These are phyloP conservation scores for Semicossyphus pulcher DNA, from an alignment of 2,113 vertebrate genomes.

Conservation along the genomic window DNA sequence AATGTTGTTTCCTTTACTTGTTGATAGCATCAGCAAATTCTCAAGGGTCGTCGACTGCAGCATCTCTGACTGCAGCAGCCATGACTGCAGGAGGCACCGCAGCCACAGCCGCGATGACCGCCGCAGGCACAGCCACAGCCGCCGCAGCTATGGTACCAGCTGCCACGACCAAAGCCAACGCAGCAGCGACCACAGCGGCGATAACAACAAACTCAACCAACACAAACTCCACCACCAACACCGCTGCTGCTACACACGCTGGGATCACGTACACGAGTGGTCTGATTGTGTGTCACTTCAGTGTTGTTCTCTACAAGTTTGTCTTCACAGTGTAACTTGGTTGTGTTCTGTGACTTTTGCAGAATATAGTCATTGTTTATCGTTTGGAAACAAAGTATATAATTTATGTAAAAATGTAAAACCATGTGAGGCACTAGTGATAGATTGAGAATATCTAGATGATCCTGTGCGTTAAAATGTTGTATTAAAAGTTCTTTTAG, in stretches of 20 bases:
- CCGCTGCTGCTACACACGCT: neutral
- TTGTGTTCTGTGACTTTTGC: neutral
- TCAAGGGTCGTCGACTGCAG: fast-evolving
- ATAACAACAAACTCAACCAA: neutral
- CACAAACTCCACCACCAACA: slow-evolving; percentile 9
- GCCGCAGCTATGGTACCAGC: fast-evolving
- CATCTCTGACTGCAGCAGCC: fast-evolving
- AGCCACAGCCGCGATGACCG: fast-evolving
- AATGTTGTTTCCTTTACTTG: neutral
- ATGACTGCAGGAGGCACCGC: neutral
- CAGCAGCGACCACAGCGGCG: fast-evolving
- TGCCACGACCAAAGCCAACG: neutral
- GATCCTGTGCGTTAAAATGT: slow-evolving; percentile 35
- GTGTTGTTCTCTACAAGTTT: slow-evolving; percentile 20
- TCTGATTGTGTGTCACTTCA: slow-evolving; percentile 35
- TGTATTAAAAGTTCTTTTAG: slow-evolving; percentile 2
- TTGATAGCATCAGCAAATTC: slow-evolving; percentile 26
- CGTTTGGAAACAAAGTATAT: too few relatives aligned
- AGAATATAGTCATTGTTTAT: too few relatives aligned
- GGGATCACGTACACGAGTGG: neutral
- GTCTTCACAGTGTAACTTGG: neutral
- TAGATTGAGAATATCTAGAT: slow-evolving; percentile 30
- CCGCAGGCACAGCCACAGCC: fast-evolving
- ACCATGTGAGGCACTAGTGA: slow-evolving; percentile 2
- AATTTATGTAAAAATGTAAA: slow-evolving; percentile 6